Base-by-base conservation (phyloP, 2,888 invertebrate genomes). In the Andrena flavipes region DNA sequence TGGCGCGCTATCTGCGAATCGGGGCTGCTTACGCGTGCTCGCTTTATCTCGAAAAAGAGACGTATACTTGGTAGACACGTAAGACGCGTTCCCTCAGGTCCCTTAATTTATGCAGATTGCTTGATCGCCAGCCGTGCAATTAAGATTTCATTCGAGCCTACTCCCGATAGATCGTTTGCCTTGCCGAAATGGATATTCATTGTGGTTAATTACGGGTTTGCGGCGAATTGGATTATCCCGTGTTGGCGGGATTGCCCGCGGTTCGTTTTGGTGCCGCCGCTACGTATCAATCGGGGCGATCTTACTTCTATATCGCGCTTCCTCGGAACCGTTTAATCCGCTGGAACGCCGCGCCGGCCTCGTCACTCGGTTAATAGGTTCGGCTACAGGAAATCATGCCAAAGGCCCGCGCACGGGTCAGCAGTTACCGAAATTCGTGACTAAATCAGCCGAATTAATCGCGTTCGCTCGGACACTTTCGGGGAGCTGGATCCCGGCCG, bases 41-140 rank as follows among this genome's bases (percentile, higher is more conserved):
- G 64, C 16, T 42, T 29, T 49, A 79, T 70, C 69, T 42, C 59
- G 79, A 79, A 69, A 79, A 78, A 79, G 79, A 78, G 79, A 78
- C 49, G 78, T 56, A 82, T 54, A 72, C 69, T 63, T 76, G 67
- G 68, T 23, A 73, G 49, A 64, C 84, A 76, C 76, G 82, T 73
- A 63, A 73, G 33, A 73, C 80, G 79, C 51, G 75, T 59, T 42
- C 23, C 51, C n/a, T 16, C 62, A 29, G 65, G 42, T 51, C 77
- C 26, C 16, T 64, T 90, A 87, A 92, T 91, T 90, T 90, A 92
- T 91, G 89, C 87, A 90, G 87, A 91, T 92, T 90, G 89, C 83
- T 75, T 80, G 90, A 86, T 85, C 78, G 82, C 42, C 80, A 81
- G 85, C 82, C 80, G 86, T 87, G 86, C 87, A 92, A 91, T 91